Conservation (phyloP, 1,140 invertebrate species). For the Chironomus tepperi region DNA sequence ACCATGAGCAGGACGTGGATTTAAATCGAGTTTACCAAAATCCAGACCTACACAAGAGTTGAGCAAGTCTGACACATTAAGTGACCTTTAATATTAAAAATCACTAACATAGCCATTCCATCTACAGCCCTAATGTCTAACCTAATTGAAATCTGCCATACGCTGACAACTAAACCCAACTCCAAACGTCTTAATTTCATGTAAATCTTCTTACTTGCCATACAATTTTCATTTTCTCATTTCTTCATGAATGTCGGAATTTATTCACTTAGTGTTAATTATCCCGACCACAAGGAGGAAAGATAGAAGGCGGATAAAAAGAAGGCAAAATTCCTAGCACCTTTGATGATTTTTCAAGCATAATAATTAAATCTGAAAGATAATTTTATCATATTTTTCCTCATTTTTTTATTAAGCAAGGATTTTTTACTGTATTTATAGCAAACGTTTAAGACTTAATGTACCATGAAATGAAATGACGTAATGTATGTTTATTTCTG, state of each 20-base stretch:
- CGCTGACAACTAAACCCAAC: too few species aligned
- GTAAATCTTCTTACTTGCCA: too few species aligned
- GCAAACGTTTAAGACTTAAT: neutral
- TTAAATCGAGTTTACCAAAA: too few species aligned
- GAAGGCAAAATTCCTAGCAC: neutral
- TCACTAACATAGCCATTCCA: too few species aligned
- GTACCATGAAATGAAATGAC: neutral
- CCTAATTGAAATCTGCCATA: too few species aligned
- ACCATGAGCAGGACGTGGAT: too few species aligned
- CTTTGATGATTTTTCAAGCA: slow-evolving; percentile 1
- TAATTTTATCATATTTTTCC: neutral
- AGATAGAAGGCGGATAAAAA: neutral
- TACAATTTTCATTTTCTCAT: neutral
- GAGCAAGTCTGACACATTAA: too few species aligned
- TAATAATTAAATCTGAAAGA: neutral
- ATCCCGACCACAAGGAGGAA: neutral
- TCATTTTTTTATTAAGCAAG: neutral
- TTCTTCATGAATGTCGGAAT: neutral
- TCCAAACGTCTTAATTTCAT: too few species aligned
- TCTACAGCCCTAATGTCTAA: too few species aligned
- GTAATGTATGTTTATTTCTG: neutral
- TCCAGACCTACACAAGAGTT: too few species aligned
- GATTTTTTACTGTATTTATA: neutral
- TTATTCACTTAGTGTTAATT: slow-evolving; percentile 14
- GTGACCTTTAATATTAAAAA: too few species aligned